Conservation (phyloP, 1,140 invertebrate genomes). For the Lepidostoma basale region DNA sequence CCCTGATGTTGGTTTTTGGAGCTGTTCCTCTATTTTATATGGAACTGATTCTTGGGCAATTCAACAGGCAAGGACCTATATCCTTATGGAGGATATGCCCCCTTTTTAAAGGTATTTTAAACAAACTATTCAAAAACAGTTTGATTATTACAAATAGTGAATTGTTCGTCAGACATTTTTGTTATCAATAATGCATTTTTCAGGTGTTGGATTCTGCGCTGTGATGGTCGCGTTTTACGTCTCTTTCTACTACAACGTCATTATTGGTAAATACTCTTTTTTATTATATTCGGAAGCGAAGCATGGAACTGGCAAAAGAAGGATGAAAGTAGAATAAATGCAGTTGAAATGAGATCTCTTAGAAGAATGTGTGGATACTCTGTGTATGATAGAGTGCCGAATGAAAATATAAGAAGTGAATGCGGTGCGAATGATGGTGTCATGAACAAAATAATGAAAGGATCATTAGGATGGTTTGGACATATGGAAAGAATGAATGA, state of each 20-base stretch:
- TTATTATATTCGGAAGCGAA: no score
- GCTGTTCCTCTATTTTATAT: conserved; percentile 86
- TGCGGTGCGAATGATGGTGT: no score
- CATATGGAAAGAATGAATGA: no score
- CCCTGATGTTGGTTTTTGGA: conserved; percentile 76
- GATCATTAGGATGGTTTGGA: no score
- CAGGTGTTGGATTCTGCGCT: conserved; percentile 88
- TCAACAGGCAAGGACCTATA: conserved; percentile 78
- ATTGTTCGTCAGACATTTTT: neutral
- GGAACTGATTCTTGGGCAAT: conserved; percentile 83
- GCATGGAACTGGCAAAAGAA: no score
- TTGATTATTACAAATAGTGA: neutral
- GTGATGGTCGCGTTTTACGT: conserved; percentile 90
- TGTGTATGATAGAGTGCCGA: no score
- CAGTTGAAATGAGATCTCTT: no score
- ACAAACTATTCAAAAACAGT: neutral
- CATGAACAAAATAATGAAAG: no score
- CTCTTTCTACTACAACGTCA: conserved; percentile 92
- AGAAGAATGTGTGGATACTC: no score
- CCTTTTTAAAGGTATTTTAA: conserved; percentile 79
- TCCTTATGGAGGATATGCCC: conserved; percentile 86
- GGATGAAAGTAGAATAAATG: no score
- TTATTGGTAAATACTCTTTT: conserved; percentile 80
- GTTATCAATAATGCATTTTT: conserved; percentile 31
- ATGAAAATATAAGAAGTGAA: no score